Percentiles rank a stretch among this genome's conserved stretches.
Evolutionary conservation across 2,888 invertebrate species (phyloP).

Genomic region (Argyresthia goedartella): DNA sequence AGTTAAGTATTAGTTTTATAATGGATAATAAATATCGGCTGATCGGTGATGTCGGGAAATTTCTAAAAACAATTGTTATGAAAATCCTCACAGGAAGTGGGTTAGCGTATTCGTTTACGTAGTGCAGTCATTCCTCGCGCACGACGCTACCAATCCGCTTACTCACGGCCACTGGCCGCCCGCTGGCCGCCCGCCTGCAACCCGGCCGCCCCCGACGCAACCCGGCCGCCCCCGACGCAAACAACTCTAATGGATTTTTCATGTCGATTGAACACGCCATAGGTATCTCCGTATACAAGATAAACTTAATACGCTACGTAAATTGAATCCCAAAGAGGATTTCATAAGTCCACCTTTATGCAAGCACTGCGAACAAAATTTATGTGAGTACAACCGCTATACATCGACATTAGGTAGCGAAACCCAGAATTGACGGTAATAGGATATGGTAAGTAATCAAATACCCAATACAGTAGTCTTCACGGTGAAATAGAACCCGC

Average conservation of each 20-base stretch:
- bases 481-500: too few species aligned
- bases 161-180: conserved; percentile 57
- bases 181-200: conserved; percentile 24
- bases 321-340: background rate
- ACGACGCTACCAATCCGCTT: conserved; percentile 59
- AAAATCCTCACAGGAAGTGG: background rate
- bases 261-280: conserved; percentile 59
- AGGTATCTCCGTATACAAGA: conserved; percentile 1
- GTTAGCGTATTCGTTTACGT: conserved; percentile 1
- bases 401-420: too few species aligned
- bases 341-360: background rate
- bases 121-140: conserved; percentile 5
- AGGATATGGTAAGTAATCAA: too few species aligned
- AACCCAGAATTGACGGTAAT: too few species aligned
- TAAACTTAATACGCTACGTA: conserved; percentile 2
- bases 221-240: conserved; percentile 44
- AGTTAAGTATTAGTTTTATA: too few species aligned
- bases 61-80: too few species aligned
- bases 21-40: too few species aligned
- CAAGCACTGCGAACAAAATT: background rate
- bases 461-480: too few species aligned
- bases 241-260: conserved; percentile 67
- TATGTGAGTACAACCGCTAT: too few species aligned
- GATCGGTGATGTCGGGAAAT: too few species aligned
- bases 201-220: conserved; percentile 36